Base-by-base conservation (phyloP, 2,113 vertebrate genomes). In the Corythoichthys haematopterus region DNA sequence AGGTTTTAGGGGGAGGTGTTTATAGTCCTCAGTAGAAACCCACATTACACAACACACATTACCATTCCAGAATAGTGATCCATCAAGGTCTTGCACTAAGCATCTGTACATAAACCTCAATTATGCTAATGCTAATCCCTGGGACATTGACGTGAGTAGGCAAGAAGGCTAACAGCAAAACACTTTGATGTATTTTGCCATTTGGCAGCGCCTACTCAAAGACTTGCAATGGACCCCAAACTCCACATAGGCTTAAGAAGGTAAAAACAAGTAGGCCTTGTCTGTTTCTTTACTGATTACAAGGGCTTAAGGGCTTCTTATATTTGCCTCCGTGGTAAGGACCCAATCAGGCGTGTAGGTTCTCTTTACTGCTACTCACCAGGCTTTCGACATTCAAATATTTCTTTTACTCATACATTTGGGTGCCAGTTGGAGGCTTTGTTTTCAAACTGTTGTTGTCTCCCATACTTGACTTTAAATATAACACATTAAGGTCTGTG, bases 21-120 rank as follows among this genome's bases (percentile, higher is more conserved):
- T 68, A 72, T 65, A 82, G 79, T 87, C 77, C 83, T 80, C 77
- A 85, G 73, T 74, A 81, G 78, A 89, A 90, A 86, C 82, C 88
- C 89, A 88, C 88, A 89, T 89, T 87, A 87, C 89, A 88, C 88
- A 90, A 88, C 85, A 82, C 66, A 81, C 65, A 77, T 78, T 82
- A 46, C 43, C 86, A 84, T 87, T 89, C 83, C 78, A 83, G 84
- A 83, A 85, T 84, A 74, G 80, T 75, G 79, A 92, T 90, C 85
- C 90, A 91, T 90, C 87, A 84, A 82, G 76, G 81, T 71, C 80
- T 73, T 67, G 80, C 84, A 83, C 80, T 86, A 84, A 89, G 88
- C 83, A 87, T 88, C 87, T 90, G 88, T 87, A 88, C 88, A 90
- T 90, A 90, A 91, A 91, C 87, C 88, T 90, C 87, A 91, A 89